Evolutionary conservation across 2,113 vertebrate species (phyloP).

Genomic region (Mobula birostris): DNA sequence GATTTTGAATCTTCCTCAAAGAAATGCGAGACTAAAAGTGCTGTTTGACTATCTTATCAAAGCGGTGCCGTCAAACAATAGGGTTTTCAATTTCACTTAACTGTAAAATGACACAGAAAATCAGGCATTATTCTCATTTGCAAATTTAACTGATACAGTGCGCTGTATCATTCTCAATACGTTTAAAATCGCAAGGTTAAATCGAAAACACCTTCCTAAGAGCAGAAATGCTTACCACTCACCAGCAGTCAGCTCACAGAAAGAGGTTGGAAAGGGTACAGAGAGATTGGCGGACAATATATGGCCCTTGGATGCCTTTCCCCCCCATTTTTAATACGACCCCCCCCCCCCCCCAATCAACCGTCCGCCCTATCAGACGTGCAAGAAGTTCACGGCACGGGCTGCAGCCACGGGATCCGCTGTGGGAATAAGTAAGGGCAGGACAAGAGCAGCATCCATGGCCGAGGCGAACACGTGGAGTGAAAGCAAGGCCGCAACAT

Average conservation of each 20-base stretch:
- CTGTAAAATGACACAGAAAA: not conserved
- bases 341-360: not conserved
- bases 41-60: not conserved
- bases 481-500: not conserved
- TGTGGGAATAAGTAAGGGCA: too few relatives aligned
- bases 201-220: not conserved
- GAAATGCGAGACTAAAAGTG: not conserved
- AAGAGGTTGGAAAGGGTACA: not conserved
- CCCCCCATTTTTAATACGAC: too few relatives aligned
- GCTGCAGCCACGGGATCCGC: too few relatives aligned
- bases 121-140: not conserved
- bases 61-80: not conserved
- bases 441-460: not conserved
- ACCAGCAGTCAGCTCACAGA: not conserved
- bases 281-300: not conserved
- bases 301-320: not conserved
- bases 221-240: not conserved
- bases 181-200: not conserved
- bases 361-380: not conserved
- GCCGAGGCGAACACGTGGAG: conserved; percentile 9
- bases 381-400: too few relatives aligned
- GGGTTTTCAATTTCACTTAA: not conserved
- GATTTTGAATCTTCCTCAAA: not conserved
- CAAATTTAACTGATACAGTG: not conserved
- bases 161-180: not conserved